phyloP scores from a whole-genome alignment of 2,113 vertebrate species.

The Cyphomyrus plagiostoma region DNA sequence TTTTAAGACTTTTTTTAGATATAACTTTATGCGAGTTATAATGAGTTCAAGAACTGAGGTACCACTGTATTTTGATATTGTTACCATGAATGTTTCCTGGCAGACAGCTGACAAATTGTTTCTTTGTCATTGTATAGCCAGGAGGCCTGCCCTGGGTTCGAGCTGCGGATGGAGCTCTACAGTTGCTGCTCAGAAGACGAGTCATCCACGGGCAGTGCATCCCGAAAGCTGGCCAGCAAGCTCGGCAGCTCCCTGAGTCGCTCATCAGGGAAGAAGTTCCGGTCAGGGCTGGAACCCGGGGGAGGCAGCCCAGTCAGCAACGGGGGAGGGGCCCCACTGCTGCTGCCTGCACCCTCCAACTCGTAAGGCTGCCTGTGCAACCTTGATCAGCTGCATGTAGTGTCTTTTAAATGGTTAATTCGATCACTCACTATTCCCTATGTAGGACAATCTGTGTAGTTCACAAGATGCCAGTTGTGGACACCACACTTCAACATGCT shows the following conservation, averaged over 20 bases:
- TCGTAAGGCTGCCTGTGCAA: slow-evolving; percentile 44
- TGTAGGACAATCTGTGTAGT: neutral
- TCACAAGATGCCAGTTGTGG: neutral
- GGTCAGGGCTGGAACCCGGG: slow-evolving; percentile 60
- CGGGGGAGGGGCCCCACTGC: slow-evolving; percentile 41
- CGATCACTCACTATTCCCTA: neutral
- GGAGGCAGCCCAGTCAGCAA: slow-evolving; percentile 36
- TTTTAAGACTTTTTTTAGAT: too few species aligned
- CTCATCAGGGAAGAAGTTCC: slow-evolving; percentile 65
- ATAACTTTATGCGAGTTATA: too few species aligned
- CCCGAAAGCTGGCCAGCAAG: slow-evolving; percentile 59
- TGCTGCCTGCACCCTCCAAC: slow-evolving; percentile 49
- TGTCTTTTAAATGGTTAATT: neutral
- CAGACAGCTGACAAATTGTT: neutral
- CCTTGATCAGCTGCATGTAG: neutral
- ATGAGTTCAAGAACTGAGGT: too few species aligned
- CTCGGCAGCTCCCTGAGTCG: slow-evolving; percentile 71
- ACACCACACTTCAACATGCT: neutral
- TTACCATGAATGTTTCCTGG: neutral
- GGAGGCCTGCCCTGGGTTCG: slow-evolving; percentile 66
- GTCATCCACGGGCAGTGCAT: slow-evolving; percentile 42
- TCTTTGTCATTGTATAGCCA: slow-evolving; percentile 29
- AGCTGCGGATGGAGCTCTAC: slow-evolving; percentile 72
- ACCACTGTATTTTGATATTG: neutral
- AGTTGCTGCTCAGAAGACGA: slow-evolving; percentile 66